Evolutionary conservation across 2,888 invertebrate species (phyloP), one percentile per base, ranked within the genome.

Genomic region (Micoletzkya japonica): DNA sequence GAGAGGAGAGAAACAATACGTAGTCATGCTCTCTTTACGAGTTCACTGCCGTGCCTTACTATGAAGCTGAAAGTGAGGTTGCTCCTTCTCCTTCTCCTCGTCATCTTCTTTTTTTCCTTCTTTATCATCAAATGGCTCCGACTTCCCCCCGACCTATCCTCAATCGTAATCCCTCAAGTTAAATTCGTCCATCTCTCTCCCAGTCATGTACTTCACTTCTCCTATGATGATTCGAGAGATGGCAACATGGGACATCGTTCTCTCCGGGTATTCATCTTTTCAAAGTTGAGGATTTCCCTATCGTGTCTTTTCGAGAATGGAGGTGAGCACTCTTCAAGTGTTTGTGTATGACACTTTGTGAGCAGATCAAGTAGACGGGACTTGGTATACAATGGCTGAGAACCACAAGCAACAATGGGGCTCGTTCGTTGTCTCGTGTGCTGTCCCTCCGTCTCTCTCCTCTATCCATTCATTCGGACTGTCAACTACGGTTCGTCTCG

Each of bases 311-410:
- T 61, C 32, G 10, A 37, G 37, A 24, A 61, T 49, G n/a, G 36
- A 24, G 36, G 61, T 61, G 30, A 49, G 44, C 2, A 10, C 24
- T 56, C 10, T 56, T 56, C 26, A 24, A 56, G 7, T 24, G 7
- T 56, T 24, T 17, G 26, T 17, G 26, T 17, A 24, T 56, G 56
- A 56, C 7, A 10, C 10, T 56, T 56, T 1, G 24, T n/a, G 50
- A 52, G 4, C 37, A 66, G 64, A 54, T 7, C n/a, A 54, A 54
- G 26, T 54, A 2, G 52, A 54, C 17, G 64, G 64, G 6, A 34
- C 52, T 6, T 66, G 64, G 64, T 66, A 66, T 17, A 54, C 50
- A 24, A 32, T 66, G 54, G 17, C 52, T 14, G 64, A 66, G 37
- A 66, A 66, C 36, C 64, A 66, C 24, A 24, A 36, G 4, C 26